These are phyloP conservation scores for Melanogrammus aeglefinus DNA, from an alignment of 2,797 vertebrate genomes.

Conservation along the genomic window DNA sequence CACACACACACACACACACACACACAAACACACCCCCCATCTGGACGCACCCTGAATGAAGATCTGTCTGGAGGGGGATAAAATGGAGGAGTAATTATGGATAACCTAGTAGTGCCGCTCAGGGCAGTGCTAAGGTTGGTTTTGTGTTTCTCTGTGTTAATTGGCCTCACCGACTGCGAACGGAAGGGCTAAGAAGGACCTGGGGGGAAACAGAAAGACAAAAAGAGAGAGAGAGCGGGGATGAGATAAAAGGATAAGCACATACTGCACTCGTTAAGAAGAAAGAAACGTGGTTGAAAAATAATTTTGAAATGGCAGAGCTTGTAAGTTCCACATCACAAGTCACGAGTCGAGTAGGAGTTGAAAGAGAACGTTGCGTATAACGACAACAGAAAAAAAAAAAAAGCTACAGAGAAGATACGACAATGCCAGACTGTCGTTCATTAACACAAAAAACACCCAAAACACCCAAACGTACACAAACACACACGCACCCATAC, in stretches of 20 bases:
- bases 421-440: too few species aligned
- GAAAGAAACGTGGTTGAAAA: neutral
- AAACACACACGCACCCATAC: too few species aligned
- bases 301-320: constrained; percentile 22
- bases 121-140: constrained; percentile 17
- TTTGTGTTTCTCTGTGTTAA: constrained; percentile 43
- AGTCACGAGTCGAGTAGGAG: constrained; percentile 6
- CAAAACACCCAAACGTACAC: too few species aligned
- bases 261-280: constrained; percentile 7
- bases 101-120: constrained; percentile 46
- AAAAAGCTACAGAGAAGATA: too few species aligned
- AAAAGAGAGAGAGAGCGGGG: neutral
- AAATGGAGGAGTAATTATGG: constrained; percentile 49
- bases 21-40: neutral
- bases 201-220: neutral
- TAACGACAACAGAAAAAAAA: too few species aligned
- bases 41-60: neutral
- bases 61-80: neutral
- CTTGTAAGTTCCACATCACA: too few species aligned
- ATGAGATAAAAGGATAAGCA: neutral
- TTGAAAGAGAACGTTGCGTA: neutral
- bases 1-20: constrained; percentile 5
- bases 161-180: constrained; percentile 41
- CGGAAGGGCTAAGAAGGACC: constrained; percentile 23
- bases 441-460: too few species aligned